Evolutionary conservation across 2,888 invertebrate genomes (phyloP), one percentile per base, ranked within the genome.

Genomic region (Mallateleia sp.): DNA sequence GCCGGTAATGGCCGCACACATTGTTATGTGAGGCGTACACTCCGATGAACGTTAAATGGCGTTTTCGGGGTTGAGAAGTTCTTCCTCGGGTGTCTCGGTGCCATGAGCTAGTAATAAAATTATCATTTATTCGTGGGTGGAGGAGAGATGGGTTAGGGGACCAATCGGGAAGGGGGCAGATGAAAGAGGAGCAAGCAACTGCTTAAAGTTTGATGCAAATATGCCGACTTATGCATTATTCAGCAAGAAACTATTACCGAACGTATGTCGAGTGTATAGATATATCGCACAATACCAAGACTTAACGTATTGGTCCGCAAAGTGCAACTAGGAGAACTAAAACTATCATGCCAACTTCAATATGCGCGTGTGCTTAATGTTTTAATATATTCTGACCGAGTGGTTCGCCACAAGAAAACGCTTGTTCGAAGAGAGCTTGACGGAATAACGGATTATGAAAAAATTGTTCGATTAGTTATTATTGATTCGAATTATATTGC

Each of bases 131-230:
- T 92, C 91, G 92, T 89, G 88, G 90, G 86, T 82, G 87, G 87
- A 86, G 89, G 80, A 54, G 62, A 71, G 58, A 80, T 72, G 80
- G 88, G 79, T 54, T 18, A 20, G 67, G 67, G 67, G 84, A 52
- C 85, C 50, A 64, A 34, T 75, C 75, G 75, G 72, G 8, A 52
- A 72, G 60, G 83, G 81, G 88, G 80, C 80, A 60, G 80, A 86
- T 85, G 58, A 85, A 85, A 88, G 78, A 85, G 88, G 90, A 89
- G 88, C 90, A 89, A 88, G 91, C 89, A 90, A 92, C 91, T 92
- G 93, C 91, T 91, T 92, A 88, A 93, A 92, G 93, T 93, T 93
- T 91, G 92, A 93, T 93, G 93, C 93, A 93, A 93, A 93, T 93
- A 92, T 91, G 90, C 92, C 90, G 89, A 90, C 90, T 91, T 91